A percentile compares a stretch with the other conserved stretches of the same genome.
phyloP scores from a whole-genome alignment of 2,888 invertebrate species.

The Apoda limacodes region DNA sequence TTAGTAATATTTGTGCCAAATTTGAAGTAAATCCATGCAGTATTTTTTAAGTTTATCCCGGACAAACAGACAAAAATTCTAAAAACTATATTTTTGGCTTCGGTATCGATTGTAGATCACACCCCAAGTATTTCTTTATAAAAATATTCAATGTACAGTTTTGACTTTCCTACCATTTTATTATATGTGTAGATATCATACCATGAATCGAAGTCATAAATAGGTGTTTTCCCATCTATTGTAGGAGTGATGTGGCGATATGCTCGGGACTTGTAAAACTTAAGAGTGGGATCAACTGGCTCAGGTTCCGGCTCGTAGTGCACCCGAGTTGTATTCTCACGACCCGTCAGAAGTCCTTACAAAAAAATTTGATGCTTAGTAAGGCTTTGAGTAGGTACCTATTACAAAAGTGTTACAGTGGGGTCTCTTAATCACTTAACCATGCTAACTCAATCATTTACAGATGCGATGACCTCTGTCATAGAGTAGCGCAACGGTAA shows the following conservation, averaged over 20 bases:
- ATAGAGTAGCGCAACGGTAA: no score
- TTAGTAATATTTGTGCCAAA: no score
- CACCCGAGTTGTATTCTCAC: slow-evolving; percentile 26
- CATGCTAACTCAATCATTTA: background rate
- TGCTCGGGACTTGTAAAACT: slow-evolving; percentile 74
- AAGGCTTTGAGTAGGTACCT: background rate
- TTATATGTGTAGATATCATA: slow-evolving; percentile 22
- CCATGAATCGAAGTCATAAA: slow-evolving; percentile 89
- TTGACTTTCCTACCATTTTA: background rate
- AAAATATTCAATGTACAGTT: background rate
- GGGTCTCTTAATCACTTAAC: background rate
- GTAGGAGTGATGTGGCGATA: slow-evolving; percentile 62
- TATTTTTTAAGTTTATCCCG: no score
- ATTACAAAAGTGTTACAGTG: background rate
- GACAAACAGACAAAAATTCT: no score
- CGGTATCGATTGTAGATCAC: no score
- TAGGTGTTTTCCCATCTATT: slow-evolving; percentile 71
- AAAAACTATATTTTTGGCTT: no score
- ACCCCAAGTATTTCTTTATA: no score
- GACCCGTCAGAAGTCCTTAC: slow-evolving; percentile 39
- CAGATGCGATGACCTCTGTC: no score
- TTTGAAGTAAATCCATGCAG: no score
- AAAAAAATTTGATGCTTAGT: no score
- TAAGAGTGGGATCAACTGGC: slow-evolving; percentile 67
- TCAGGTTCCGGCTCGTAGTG: slow-evolving; percentile 44